Conservation (phyloP, 1,140 invertebrate genomes). For the Lutraria rhynchaena region DNA sequence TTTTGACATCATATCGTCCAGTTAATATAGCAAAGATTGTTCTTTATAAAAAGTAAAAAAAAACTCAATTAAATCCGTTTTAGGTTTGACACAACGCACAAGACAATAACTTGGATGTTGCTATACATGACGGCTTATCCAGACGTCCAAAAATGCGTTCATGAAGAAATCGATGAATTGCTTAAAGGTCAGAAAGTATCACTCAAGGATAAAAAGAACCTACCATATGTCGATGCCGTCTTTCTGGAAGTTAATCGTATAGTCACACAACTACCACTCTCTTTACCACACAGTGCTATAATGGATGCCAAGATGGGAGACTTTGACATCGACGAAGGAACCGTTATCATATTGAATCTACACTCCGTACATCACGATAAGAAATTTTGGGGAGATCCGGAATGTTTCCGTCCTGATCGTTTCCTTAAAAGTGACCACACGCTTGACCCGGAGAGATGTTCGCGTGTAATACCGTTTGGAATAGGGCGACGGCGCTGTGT, state of each 20-base stretch:
- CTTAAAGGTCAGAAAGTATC: constrained; percentile 89
- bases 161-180: constrained; percentile 90
- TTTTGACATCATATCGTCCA: no score
- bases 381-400: constrained; percentile 86
- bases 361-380: constrained; percentile 72
- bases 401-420: constrained; percentile 89
- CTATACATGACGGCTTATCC: constrained; percentile 90
- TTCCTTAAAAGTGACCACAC: constrained; percentile 87
- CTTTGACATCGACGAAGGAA: constrained; percentile 67
- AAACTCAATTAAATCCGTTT: no score
- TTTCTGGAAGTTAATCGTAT: constrained; percentile 70
- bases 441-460: constrained; percentile 66
- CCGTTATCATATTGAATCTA: constrained; percentile 74
- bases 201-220: constrained; percentile 86
- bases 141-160: constrained; percentile 88
- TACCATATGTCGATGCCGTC: constrained; percentile 72
- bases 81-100: constrained; percentile 91
- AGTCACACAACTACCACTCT: constrained; percentile 75
- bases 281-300: constrained; percentile 62
- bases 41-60: no score
- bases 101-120: constrained; percentile 92
- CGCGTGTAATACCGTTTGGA: constrained; percentile 39
- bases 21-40: no score
- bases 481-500: constrained; percentile 60
- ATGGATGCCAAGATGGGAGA: constrained; percentile 71